A percentile compares a stretch with the other conserved stretches of the same genome.
Conservation (phyloP, 2,113 vertebrate genomes). For the Sylvia atricapilla region DNA sequence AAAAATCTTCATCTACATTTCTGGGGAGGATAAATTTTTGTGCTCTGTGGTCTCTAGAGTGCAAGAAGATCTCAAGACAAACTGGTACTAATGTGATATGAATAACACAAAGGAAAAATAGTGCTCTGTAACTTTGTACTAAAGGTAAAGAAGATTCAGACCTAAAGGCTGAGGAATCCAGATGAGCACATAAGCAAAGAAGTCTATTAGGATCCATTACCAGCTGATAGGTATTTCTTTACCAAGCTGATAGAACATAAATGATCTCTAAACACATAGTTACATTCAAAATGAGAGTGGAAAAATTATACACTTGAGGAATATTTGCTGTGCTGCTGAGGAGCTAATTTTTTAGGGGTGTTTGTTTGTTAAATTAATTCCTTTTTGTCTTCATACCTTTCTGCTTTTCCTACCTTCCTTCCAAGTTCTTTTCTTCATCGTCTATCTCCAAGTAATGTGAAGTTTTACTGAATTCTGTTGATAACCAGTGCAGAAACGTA, state of each 20-base stretch:
- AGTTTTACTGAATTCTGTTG: neutral
- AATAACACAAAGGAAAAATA: neutral
- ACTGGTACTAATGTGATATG: neutral
- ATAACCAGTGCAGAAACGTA: rapidly evolving
- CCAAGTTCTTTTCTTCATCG: neutral
- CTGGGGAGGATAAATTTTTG: neutral
- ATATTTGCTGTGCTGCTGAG: neutral
- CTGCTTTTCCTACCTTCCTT: neutral
- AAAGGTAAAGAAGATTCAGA: neutral
- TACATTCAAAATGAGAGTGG: neutral
- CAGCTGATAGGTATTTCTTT: neutral
- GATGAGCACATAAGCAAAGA: neutral
- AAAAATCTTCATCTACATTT: neutral
- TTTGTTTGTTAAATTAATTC: neutral
- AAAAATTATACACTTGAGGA: neutral
- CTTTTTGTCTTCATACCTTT: neutral
- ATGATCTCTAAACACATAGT: neutral
- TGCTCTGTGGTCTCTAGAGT: neutral
- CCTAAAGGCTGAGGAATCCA: neutral
- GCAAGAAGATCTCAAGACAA: neutral
- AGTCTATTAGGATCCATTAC: neutral
- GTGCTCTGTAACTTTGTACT: neutral
- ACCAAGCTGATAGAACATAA: neutral
- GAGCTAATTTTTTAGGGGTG: neutral
- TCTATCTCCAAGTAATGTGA: neutral